Evolutionary conservation across 2,113 vertebrate genomes (phyloP), one percentile per base, ranked within the genome.

Genomic region (Ranitomeya imitator): DNA sequence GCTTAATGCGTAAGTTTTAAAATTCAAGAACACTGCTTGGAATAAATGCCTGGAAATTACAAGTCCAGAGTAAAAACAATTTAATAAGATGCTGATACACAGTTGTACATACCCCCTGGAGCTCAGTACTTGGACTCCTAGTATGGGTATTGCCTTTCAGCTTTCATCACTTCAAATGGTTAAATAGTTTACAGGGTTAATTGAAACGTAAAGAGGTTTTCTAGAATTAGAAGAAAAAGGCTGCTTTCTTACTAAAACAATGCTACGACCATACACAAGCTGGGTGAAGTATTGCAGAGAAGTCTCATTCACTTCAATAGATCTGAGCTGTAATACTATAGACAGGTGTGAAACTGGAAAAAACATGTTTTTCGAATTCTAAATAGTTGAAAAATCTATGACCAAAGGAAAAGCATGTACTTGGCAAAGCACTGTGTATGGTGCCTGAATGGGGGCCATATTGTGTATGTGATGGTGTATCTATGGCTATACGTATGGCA

Each of bases 41-140:
- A 77, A 83, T 67, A 83, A 83, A 67, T 13, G 37, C 31, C 31
- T 51, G 9, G 31, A 83, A 83, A 69, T 73, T 59, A 61, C 54
- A 60, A 77, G 61, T 54, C 23, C 11, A 23, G 63, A 16, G 55
- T 77, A 19, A 77, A 77, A 77, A 45, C 19, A 37, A 18, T 61
- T 15, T 61, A 60, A 61, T 51, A 6, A 57, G 51, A 74, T 74
- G 5, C 21, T 73, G 54, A 85, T 37, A 13, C 37, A 52, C 8
- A 12, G 13, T 14, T 76, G 16, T 51, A 21, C 37, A 11, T 5
- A 14, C 15, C 3, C 13, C 15, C 31, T 21, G 31, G 9, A 2
- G 9, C 15, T 19, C 16, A 26, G 6, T 26, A 74, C 67, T n/a
- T 67, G 65, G n/a, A 67, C 18, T 6, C 63, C 2, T 23, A 67